phyloP scores from a whole-genome alignment of 2,113 vertebrate genomes.

The Gasterosteus nipponicus region DNA sequence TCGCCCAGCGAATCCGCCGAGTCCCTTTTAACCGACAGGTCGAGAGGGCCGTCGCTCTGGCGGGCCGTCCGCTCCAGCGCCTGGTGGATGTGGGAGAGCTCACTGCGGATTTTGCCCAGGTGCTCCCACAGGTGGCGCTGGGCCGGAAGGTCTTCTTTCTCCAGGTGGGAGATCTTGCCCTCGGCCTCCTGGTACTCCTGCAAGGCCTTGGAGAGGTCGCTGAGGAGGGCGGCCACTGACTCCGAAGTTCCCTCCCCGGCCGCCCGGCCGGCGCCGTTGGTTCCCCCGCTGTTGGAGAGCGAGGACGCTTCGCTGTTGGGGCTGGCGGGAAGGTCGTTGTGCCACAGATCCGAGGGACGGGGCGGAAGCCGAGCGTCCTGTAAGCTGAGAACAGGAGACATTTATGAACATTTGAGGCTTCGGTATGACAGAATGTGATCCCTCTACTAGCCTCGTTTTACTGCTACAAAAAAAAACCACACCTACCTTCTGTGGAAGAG shows the following conservation, averaged over 20 bases:
- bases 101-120: slow-evolving; percentile 90
- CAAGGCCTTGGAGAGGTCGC: slow-evolving; percentile 89
- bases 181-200: slow-evolving; percentile 92
- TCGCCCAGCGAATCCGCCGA: slow-evolving; percentile 13
- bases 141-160: slow-evolving; percentile 82
- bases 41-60: slow-evolving; percentile 87
- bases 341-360: slow-evolving; percentile 73
- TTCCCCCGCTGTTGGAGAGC: slow-evolving; percentile 26
- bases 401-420: neutral
- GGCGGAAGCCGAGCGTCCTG: slow-evolving; percentile 62
- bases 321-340: slow-evolving; percentile 60
- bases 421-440: neutral
- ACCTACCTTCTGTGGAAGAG: slow-evolving; percentile 80
- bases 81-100: slow-evolving; percentile 92
- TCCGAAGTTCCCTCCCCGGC: slow-evolving; percentile 71
- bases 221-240: slow-evolving; percentile 80
- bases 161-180: slow-evolving; percentile 85
- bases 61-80: slow-evolving; percentile 84
- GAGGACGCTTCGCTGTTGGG: slow-evolving; percentile 53
- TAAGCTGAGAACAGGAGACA: slow-evolving; percentile 49
- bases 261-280: slow-evolving; percentile 37
- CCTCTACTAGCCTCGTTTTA: neutral
- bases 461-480: neutral
- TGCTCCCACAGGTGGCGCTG: slow-evolving; percentile 91
- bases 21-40: slow-evolving; percentile 90